Conservation (phyloP, 2,797 vertebrate species). For the Alouatta caraya region DNA sequence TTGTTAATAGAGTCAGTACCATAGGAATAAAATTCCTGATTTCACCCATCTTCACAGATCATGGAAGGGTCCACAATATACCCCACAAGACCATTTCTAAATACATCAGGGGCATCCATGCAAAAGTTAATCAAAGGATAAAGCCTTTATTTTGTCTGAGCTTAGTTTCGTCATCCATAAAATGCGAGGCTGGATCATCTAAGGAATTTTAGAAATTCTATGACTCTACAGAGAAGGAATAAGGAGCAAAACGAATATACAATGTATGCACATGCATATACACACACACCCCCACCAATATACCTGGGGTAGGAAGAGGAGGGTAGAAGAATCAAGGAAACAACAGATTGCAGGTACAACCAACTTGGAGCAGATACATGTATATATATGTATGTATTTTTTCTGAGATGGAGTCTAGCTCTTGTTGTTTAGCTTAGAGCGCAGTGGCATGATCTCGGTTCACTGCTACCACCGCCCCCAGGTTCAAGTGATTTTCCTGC, state of each 20-base stretch:
- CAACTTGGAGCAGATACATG: no score
- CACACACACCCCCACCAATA: background rate
- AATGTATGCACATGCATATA: background rate
- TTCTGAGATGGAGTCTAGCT: background rate
- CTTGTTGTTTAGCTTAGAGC: background rate
- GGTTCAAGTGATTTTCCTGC: background rate
- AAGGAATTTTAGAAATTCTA: slow-evolving; percentile 51
- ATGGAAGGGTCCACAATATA: background rate
- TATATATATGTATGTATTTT: no score
- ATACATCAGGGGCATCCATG: slow-evolving; percentile 23
- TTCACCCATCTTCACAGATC: background rate
- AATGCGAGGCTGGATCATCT: slow-evolving; percentile 48
- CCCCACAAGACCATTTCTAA: background rate
- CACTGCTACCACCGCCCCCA: background rate
- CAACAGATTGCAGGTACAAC: background rate
- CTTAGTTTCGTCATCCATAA: slow-evolving; percentile 57
- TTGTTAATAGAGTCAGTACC: no score
- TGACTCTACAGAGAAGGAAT: background rate
- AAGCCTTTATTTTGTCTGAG: slow-evolving; percentile 63
- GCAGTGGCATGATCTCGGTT: background rate
- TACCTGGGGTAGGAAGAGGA: background rate
- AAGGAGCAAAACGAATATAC: background rate
- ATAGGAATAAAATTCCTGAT: background rate
- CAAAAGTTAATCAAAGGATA: slow-evolving; percentile 48
- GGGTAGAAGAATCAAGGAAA: background rate